phyloP scores from a whole-genome alignment of 2,797 vertebrate species.

The Rhabdophis nuchalis region DNA sequence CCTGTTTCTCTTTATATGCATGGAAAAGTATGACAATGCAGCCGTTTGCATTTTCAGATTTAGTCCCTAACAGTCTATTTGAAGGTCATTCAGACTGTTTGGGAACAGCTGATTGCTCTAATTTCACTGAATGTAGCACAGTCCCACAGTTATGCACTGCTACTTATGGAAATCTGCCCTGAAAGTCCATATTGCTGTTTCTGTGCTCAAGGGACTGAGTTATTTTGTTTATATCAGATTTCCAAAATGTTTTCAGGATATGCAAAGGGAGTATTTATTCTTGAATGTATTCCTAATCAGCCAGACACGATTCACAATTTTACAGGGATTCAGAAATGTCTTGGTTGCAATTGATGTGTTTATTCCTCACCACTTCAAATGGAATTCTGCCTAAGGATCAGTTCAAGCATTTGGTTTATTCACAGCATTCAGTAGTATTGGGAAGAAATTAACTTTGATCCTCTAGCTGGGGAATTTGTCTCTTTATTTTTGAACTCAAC shows the following conservation, averaged over 20 bases:
- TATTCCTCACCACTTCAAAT: conserved; percentile 25
- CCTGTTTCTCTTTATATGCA: not conserved
- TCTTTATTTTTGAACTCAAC: conserved; percentile 20
- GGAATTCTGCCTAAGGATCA: not conserved
- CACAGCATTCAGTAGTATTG: conserved; percentile 3
- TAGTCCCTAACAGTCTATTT: not conserved
- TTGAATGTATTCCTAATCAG: conserved; percentile 41
- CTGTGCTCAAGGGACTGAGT: not conserved
- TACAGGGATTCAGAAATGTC: not conserved
- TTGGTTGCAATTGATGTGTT: conserved; percentile 4
- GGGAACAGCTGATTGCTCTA: not conserved
- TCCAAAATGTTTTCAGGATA: not conserved
- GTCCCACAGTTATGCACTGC: not conserved
- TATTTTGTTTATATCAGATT: not conserved
- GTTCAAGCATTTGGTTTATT: not conserved
- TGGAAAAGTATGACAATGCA: not conserved
- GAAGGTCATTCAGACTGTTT: not conserved
- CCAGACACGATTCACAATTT: conserved; percentile 30
- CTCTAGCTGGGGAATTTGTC: conserved; percentile 38
- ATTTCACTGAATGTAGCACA: not conserved
- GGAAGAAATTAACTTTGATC: conserved; percentile 23
- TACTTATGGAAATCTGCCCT: not conserved
- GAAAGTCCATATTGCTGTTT: not conserved
- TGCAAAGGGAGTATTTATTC: conserved; percentile 47
- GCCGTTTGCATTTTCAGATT: not conserved